These are phyloP conservation scores for Muntiacus muntjak DNA, from an alignment of 2,113 vertebrate species.

Conservation along the genomic window DNA sequence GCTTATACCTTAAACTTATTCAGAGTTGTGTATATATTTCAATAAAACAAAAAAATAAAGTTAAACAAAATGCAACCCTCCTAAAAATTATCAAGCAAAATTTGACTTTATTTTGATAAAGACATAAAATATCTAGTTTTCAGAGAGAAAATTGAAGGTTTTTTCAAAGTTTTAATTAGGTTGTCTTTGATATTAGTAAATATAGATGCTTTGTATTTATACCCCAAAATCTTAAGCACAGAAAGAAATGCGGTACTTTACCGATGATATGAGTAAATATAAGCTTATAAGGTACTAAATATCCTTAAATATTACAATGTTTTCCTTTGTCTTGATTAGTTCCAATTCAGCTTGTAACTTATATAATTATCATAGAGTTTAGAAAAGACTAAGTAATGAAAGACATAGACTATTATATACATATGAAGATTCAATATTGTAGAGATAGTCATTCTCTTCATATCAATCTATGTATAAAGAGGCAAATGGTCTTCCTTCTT, in stretches of 20 bases:
- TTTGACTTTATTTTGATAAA: not conserved
- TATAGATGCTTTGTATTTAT: not conserved
- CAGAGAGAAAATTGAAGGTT: not conserved
- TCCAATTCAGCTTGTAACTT: not conserved
- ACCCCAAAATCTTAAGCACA: not conserved
- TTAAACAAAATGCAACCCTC: not conserved
- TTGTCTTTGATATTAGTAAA: not conserved
- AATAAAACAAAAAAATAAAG: not conserved
- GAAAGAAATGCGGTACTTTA: not conserved
- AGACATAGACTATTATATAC: not conserved
- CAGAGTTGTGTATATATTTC: not conserved
- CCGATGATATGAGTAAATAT: not conserved
- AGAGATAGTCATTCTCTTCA: not conserved
- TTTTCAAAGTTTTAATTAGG: not conserved
- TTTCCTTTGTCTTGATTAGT: conserved; percentile 2
- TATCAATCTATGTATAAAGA: not conserved
- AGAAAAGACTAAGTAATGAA: not conserved
- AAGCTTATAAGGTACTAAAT: not conserved
- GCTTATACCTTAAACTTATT: not conserved
- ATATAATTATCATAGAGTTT: not conserved
- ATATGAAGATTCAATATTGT: not conserved
- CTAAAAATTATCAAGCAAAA: not conserved
- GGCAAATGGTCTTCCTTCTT: not conserved
- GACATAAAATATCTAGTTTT: not conserved
- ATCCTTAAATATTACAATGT: not conserved